Evolutionary conservation across 2,888 invertebrate genomes (phyloP), one percentile per base, ranked within the genome.

Genomic region (Drosophila aldrichi): DNA sequence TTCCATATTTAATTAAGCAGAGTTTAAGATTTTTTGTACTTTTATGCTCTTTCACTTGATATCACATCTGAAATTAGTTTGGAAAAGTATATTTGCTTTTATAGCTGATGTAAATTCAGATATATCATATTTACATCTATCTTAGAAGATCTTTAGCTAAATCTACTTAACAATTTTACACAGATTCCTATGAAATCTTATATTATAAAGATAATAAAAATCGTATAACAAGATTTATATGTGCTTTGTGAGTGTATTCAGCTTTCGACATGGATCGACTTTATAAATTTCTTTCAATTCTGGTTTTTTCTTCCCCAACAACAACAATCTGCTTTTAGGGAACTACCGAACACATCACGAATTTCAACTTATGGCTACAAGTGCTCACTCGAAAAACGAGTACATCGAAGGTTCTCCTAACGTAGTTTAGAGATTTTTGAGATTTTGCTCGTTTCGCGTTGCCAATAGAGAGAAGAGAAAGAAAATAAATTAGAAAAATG

Each of bases 301-400:
- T 14, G 52, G 32, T 36, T 51, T 44, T 18, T 44, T 59, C 25
- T 16, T 43, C 1, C 12, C 40, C 25, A 25, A n/a, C 41, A 46
- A 34, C 44, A 69, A 54, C 18, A 36, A 54, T 20, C 46, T 32
- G 43, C 49, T 46, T 61, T 40, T 61, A 61, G 59, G 57, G 62
- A 44, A 41, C 49, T 51, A 20, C 54, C 38, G 29, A 46, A 14
- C 18, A 56, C 64, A 70, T 70, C 77, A 77, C 77, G 77, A 75
- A 46, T 58, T 76, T 75, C 57, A 29, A 75, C 77, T 76, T 64
- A 16, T 61, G 38, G 20, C 32, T 3, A 38, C 57, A 51, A 76
- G 79, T 68, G 68, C 54, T 38, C 44, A 63, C 75, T 77, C 63
- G 43, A 74, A 16, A 62, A 65, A 70, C 49, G 64, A 75, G 70